Conservation (phyloP, 2,888 invertebrate species). For the Apotomis turbidana region DNA sequence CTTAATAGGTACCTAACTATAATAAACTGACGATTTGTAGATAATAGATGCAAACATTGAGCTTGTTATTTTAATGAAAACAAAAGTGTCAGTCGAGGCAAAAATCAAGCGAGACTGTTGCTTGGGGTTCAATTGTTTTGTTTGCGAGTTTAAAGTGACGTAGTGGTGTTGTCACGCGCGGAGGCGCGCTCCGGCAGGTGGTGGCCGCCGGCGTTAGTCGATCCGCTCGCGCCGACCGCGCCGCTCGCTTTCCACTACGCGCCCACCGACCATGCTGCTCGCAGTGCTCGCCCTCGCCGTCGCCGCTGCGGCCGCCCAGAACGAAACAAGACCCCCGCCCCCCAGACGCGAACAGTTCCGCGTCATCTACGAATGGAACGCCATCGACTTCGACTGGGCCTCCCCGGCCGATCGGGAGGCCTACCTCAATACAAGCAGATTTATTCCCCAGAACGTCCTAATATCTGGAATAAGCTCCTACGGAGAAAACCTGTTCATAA, state of each 20-base stretch:
- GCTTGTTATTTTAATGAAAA: slow-evolving; percentile 25
- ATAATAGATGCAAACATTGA: not conserved
- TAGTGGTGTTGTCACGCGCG: slow-evolving; percentile 60
- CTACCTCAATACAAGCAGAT: slow-evolving; percentile 83
- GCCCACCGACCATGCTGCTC: slow-evolving; percentile 62
- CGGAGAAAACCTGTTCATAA: slow-evolving; percentile 86
- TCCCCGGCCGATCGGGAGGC: slow-evolving; percentile 79
- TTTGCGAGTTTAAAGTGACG: slow-evolving; percentile 54
- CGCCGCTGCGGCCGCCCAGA: slow-evolving; percentile 73
- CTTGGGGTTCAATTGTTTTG: slow-evolving; percentile 58
- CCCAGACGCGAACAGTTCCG: slow-evolving; percentile 84
- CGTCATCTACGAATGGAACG: slow-evolving; percentile 89
- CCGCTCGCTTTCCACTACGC: slow-evolving; percentile 61
- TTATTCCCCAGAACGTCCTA: slow-evolving; percentile 87
- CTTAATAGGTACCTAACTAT: not conserved
- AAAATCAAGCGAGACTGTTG: slow-evolving; percentile 45
- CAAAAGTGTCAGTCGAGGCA: slow-evolving; percentile 37
- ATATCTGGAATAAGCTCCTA: slow-evolving; percentile 88
- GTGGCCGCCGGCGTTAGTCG: slow-evolving; percentile 64
- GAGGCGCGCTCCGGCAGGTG: slow-evolving; percentile 49
- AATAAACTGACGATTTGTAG: not conserved
- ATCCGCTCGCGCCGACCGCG: slow-evolving; percentile 67
- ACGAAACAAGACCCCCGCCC: slow-evolving; percentile 61
- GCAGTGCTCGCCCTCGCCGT: slow-evolving; percentile 62
- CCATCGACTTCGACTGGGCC: slow-evolving; percentile 88